Conservation (phyloP, 1,140 invertebrate species). For the Calosoma granatense region DNA sequence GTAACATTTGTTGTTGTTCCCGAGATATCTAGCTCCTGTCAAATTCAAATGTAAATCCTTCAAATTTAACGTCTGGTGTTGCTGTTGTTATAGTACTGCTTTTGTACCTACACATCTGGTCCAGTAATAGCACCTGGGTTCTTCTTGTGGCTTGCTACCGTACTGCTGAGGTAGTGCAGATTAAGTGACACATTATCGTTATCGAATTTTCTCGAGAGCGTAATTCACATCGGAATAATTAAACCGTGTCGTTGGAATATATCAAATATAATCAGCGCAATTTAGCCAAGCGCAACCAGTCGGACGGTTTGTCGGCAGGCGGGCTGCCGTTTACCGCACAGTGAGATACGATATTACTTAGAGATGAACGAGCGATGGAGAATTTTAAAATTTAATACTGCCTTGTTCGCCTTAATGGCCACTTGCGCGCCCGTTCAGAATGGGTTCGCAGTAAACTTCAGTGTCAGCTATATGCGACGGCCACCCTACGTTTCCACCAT, state of each 20-base stretch:
- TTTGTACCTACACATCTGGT: too few species aligned
- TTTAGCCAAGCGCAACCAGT: background rate
- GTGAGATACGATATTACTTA: background rate
- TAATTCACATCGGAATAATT: background rate
- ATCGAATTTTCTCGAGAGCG: background rate
- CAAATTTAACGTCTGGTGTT: too few species aligned
- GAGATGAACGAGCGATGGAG: background rate
- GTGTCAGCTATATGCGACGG: too few species aligned
- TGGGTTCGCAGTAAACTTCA: too few species aligned
- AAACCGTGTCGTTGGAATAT: background rate
- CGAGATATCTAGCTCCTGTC: background rate
- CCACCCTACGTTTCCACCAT: too few species aligned
- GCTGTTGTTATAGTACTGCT: too few species aligned
- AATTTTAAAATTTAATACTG: background rate
- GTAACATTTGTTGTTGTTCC: background rate
- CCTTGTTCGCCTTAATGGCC: background rate
- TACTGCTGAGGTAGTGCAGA: too few species aligned
- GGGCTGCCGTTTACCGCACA: background rate
- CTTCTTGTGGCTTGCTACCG: too few species aligned
- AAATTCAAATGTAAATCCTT: too few species aligned
- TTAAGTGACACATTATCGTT: background rate
- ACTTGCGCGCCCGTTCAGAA: background rate
- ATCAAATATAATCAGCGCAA: background rate
- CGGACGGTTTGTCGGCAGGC: background rate
- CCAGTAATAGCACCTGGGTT: too few species aligned